Base-by-base conservation (phyloP, 1,140 invertebrate genomes). In the Drosophila nikananu region DNA sequence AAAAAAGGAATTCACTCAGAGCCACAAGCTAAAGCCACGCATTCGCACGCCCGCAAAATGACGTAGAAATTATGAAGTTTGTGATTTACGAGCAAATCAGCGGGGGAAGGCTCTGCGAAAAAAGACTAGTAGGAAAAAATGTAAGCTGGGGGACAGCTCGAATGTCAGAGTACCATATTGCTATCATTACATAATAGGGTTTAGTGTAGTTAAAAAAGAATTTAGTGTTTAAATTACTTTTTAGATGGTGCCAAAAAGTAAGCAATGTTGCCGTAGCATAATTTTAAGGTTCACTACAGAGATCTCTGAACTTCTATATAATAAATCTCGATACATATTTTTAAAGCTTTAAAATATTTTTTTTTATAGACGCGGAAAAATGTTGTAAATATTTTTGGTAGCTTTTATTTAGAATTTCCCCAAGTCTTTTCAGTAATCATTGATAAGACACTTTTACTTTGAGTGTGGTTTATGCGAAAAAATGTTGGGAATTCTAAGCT, bases 31-130 rank as follows among this genome's bases (percentile, higher is more conserved):
- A 80, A 65, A 70, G 51, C 37, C 75, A 74, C 48, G 67, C 55
- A 49, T 61, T 37, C 73, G 74, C 62, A 80, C 62, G 73, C 46
- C 81, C 65, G 70, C 68, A 87, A 87, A 87, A 71, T 87, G 84
- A 87, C 84, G 84, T 83, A 78, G 80, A 89, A 81, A 84, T 76
- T 84, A 87, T 81, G 84, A 87, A 89, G 67, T 84, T 71, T 89
- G 63, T 87, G 84, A 87, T 87, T 87, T 87, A 87, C 81, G 84
- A 89, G 73, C 77, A 55, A 63, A 48, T 86, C 65, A 71, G 39
- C 49, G 49, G 19, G 54, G 72, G 46, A 76, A 76, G 66, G 42
- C 30, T 17, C 32, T 21, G 32, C 13, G 42, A 27, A 60, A 61
- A 55, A 49, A 35, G 25, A 2, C 25, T 52, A 41, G 21, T n/a